A percentile compares a stretch with the other conserved stretches of the same genome.
Conservation (phyloP, 2,113 vertebrate genomes). For the Xenopus laevis region DNA sequence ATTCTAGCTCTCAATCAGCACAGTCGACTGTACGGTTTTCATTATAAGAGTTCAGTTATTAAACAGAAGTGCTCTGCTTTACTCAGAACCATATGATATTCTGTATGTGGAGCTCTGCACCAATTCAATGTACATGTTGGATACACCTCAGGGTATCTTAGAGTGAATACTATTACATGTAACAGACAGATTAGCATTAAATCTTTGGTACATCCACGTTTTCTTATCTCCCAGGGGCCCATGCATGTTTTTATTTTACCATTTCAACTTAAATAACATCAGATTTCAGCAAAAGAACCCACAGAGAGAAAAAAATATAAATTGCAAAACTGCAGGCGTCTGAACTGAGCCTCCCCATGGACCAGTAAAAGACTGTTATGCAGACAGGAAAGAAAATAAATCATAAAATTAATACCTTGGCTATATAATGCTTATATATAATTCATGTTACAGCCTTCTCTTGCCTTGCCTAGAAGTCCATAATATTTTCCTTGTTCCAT, state of each 20-base stretch:
- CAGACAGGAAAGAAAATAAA: slow-evolving; percentile 46
- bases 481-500: neutral
- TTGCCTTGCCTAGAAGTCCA: neutral
- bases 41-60: too few relatives aligned
- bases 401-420: slow-evolving; percentile 44
- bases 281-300: slow-evolving; percentile 29
- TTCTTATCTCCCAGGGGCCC: too few relatives aligned
- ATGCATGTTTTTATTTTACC: slow-evolving; percentile 27
- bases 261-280: slow-evolving; percentile 27
- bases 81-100: too few relatives aligned
- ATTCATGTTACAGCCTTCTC: slow-evolving; percentile 12
- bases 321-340: slow-evolving; percentile 39
- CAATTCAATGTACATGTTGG: neutral
- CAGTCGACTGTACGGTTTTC: too few relatives aligned
- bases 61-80: too few relatives aligned
- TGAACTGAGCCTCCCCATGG: slow-evolving; percentile 27
- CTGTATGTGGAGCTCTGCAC: too few relatives aligned
- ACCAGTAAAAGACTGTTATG: slow-evolving; percentile 35
- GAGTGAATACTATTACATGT: neutral
- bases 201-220: slow-evolving; percentile 51
- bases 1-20: too few relatives aligned
- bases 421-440: slow-evolving; percentile 37
- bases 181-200: slow-evolving; percentile 53
- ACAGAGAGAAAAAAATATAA: slow-evolving; percentile 36
- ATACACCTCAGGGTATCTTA: neutral